Evolutionary conservation across 2,888 invertebrate genomes (phyloP).

Genomic region (Cataglyphis rosenhaueri): DNA sequence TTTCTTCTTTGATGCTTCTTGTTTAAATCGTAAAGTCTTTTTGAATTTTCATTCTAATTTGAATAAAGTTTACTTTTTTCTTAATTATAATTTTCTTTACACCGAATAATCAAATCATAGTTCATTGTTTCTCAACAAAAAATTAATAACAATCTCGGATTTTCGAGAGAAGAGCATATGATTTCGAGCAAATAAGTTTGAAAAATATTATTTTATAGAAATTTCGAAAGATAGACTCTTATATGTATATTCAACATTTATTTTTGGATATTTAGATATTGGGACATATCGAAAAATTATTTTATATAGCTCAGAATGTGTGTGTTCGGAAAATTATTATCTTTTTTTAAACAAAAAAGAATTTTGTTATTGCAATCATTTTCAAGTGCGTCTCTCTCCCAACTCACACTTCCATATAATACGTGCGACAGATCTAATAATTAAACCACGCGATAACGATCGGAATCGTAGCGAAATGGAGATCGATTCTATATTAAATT

Average conservation of each 20-base stretch:
- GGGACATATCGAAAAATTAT: not conserved
- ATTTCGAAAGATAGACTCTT: not conserved
- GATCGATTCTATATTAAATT: constrained; percentile 11
- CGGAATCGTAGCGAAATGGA: not conserved
- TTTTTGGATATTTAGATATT: not conserved
- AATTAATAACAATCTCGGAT: not conserved
- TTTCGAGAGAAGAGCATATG: not conserved
- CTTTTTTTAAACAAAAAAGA: not conserved
- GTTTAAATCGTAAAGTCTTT: too few species aligned
- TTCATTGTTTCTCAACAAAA: not conserved
- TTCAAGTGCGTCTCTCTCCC: not conserved
- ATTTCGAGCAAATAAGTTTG: not conserved
- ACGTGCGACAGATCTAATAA: not conserved
- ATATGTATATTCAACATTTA: not conserved
- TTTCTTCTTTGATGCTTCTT: not conserved
- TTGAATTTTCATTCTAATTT: not conserved
- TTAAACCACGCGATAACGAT: not conserved
- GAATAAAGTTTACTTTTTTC: not conserved
- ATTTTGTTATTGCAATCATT: not conserved
- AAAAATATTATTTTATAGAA: not conserved
- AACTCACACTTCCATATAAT: not conserved
- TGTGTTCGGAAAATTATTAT: not conserved
- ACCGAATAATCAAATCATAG: not conserved
- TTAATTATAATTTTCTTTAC: not conserved
- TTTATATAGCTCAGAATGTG: too few species aligned